Evolutionary conservation across 2,113 vertebrate genomes (phyloP), one percentile per base, ranked within the genome.

Genomic region (Eolophus roseicapilla): DNA sequence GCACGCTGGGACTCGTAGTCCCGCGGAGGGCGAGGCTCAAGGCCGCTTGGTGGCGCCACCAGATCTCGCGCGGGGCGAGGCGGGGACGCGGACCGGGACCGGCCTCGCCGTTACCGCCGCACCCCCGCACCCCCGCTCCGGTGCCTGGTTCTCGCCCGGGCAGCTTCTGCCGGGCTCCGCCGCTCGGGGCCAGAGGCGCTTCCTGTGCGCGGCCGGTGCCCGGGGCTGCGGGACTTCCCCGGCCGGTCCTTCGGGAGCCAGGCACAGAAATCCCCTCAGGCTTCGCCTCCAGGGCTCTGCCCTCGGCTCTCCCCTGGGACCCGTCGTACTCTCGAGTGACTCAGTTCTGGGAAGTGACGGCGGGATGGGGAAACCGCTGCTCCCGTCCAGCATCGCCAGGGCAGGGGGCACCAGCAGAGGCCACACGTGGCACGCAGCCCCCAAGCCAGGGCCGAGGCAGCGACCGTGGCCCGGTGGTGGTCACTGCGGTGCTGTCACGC

Each of bases 1-100:
- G 87, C 84, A 25, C 2, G 14, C 17, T 39, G 95, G 94, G 87
- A 81, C 2, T 49, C 44, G 90, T 82, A 94, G 94, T 94, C 52
- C 19, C 3, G 7, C 4, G 1, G n/a, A 4, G 41, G 19, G 5
- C 6, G 7, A 31, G 10, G 7, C 4, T 2, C 3, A 10, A 1
- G 20, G 47, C 82, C 82, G 53, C 92, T 63, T 43, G 82, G 92
- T 52, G 94, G 85, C 67, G 85, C 81, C 70, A 60, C 14, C 14
- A 20, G 37, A 43, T 23, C 14, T 64, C 17, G 53, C 19, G 69
- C 43, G 23, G 31, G 63, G 73, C 29, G 59, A 16, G 35, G 7
- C 6, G 13, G 17, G 17, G 3, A 16, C 9, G 9, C 14, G 29
- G 16, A 9, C 4, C 15, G 17, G 13, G 13, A 3, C 14, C 23